Evolutionary conservation across 2,797 vertebrate species (phyloP).

Genomic region (Vireo griseus): DNA sequence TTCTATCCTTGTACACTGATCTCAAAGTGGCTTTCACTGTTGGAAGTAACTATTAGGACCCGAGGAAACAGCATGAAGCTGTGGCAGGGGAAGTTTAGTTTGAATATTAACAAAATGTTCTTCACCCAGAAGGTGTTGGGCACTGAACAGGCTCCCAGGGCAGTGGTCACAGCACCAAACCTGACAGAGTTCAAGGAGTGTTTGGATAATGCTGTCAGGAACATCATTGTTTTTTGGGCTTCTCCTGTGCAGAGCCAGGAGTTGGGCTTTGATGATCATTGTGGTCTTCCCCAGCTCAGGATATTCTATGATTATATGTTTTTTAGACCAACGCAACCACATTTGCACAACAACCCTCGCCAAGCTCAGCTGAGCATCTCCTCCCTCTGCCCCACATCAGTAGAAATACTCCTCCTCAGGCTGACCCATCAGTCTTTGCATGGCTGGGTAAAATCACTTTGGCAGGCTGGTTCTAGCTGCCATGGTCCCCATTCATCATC

Average conservation of each 20-base stretch:
- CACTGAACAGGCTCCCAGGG: neutral
- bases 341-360: fast-evolving
- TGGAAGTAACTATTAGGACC: neutral
- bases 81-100: neutral
- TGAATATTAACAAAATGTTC: neutral
- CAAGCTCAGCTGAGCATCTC: neutral
- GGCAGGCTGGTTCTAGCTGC: neutral
- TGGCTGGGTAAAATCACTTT: neutral
- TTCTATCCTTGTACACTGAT: neutral
- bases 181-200: neutral
- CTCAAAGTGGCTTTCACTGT: neutral
- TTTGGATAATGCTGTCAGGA: neutral
- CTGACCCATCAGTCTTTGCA: neutral
- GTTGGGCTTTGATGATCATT: neutral
- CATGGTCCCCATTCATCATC: neutral
- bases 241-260: neutral
- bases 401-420: neutral
- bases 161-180: neutral
- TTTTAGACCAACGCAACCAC: neutral
- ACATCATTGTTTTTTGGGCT: fast-evolving
- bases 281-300: neutral
- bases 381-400: neutral
- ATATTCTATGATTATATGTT: neutral
- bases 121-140: neutral
- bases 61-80: neutral